phyloP scores from a whole-genome alignment of 2,888 invertebrate genomes.

The Ornithoptera alexandrae region DNA sequence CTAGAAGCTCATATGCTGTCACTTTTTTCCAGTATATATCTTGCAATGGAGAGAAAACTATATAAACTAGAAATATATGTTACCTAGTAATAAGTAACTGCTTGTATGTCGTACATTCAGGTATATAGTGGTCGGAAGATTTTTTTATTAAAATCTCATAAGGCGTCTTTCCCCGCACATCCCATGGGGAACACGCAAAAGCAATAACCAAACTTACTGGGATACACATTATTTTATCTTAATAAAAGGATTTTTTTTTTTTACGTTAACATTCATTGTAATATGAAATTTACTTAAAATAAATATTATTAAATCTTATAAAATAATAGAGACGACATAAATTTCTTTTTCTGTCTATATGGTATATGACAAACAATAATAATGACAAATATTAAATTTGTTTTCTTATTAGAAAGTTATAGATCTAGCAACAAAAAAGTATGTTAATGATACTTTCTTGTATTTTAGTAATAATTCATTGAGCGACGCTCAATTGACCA shows the following conservation, averaged over 20 bases:
- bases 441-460: background rate
- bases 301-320: background rate
- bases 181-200: background rate
- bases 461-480: background rate
- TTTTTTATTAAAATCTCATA: conserved; percentile 1
- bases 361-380: too few species aligned
- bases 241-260: background rate
- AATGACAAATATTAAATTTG: too few species aligned
- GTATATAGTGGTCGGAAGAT: background rate
- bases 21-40: too few species aligned
- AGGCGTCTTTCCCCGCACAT: background rate
- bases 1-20: too few species aligned
- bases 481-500: background rate
- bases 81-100: too few species aligned
- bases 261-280: background rate
- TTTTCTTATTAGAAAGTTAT: too few species aligned
- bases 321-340: too few species aligned
- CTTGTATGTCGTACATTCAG: background rate
- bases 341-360: too few species aligned
- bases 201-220: background rate
- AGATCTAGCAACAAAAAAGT: too few species aligned
- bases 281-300: background rate
- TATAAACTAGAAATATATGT: too few species aligned
- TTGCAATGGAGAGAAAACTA: too few species aligned
- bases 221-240: background rate